phyloP scores from a whole-genome alignment of 2,113 vertebrate species.

The Crypturellus undulatus region DNA sequence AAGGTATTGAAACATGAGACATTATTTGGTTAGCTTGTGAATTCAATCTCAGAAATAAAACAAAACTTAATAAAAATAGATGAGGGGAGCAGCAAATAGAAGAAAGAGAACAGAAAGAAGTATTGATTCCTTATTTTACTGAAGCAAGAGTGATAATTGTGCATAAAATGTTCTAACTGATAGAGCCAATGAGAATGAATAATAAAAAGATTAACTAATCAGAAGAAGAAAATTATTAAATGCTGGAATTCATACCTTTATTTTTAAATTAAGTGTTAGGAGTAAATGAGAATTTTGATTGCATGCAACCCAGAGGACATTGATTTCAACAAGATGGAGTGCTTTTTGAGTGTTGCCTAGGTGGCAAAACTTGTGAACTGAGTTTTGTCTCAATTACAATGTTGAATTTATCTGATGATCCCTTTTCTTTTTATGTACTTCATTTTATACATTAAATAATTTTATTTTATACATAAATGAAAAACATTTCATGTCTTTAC shows the following conservation, averaged over 20 bases:
- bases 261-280: conserved; percentile 42
- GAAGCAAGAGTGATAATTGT: conserved; percentile 35
- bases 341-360: neutral
- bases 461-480: neutral
- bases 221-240: conserved; percentile 29
- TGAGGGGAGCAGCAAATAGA: conserved; percentile 28
- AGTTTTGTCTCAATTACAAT: neutral
- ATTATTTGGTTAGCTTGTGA: conserved; percentile 42
- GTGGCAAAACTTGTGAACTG: neutral
- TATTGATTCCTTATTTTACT: conserved; percentile 36
- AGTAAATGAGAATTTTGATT: conserved; percentile 47
- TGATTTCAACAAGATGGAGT: neutral
- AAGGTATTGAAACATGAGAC: conserved; percentile 32
- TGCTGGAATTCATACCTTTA: conserved; percentile 31
- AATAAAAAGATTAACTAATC: conserved; percentile 32
- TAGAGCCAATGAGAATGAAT: conserved; percentile 46
- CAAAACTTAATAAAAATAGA: conserved; percentile 63
- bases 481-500: neutral
- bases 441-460: neutral
- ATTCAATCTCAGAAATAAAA: conserved; percentile 67
- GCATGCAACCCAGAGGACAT: neutral
- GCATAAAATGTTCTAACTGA: conserved; percentile 46
- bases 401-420: neutral
- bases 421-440: neutral
- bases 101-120: neutral